These are phyloP conservation scores for Drosophila kohkoa DNA, from an alignment of 1,140 invertebrate genomes.

Conservation along the genomic window DNA sequence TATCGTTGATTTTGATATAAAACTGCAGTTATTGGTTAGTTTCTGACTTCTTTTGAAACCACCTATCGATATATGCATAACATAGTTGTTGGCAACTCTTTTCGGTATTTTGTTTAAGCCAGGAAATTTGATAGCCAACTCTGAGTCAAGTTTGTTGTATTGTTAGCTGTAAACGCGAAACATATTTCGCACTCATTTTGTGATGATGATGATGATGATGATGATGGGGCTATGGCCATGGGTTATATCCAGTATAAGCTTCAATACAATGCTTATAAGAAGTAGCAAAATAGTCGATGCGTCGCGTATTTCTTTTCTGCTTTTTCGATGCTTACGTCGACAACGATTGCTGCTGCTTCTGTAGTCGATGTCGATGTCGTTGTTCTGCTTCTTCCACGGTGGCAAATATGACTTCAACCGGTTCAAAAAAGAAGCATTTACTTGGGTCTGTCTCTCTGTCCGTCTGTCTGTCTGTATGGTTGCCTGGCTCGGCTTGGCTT, in stretches of 20 bases:
- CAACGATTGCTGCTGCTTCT: slow-evolving; percentile 30
- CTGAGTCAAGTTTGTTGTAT: too few species aligned
- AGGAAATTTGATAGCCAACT: too few species aligned
- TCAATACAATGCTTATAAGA: background rate
- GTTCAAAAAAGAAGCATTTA: slow-evolving; percentile 66
- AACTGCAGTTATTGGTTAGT: too few species aligned
- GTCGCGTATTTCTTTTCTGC: slow-evolving; percentile 22
- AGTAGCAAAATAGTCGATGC: slow-evolving; percentile 30
- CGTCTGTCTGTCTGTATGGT: slow-evolving; percentile 10
- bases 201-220: background rate
- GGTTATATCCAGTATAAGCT: too few species aligned
- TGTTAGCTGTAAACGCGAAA: slow-evolving; percentile 7
- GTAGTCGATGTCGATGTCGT: background rate
- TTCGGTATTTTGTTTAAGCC: too few species aligned
- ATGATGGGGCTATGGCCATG: too few species aligned
- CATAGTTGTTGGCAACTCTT: too few species aligned
- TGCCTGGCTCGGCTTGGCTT: background rate
- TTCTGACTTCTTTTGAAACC: too few species aligned
- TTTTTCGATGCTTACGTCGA: slow-evolving; percentile 46
- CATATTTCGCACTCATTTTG: background rate
- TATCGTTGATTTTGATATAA: too few species aligned
- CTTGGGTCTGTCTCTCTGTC: slow-evolving; percentile 22
- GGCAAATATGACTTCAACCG: slow-evolving; percentile 75
- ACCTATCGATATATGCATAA: too few species aligned
- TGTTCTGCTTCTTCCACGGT: slow-evolving; percentile 48